Base-by-base conservation (phyloP, 2,797 vertebrate species). In the Arrhamphus sclerolepis region DNA sequence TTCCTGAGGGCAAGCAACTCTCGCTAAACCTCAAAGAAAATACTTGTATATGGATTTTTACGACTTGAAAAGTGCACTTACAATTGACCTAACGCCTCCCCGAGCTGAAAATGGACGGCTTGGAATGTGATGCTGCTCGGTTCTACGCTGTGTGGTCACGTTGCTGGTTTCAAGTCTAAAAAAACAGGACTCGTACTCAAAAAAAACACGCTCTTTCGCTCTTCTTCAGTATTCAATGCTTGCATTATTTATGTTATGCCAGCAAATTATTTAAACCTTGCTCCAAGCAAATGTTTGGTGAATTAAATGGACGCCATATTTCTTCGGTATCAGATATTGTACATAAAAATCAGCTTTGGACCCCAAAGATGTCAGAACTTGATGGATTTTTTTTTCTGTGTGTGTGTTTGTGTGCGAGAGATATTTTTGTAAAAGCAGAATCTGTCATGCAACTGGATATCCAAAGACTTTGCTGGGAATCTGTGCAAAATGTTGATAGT, bases 31-130 rank as follows among this genome's bases (percentile, higher is more conserved):
- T 60, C 56, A 44, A 81, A 84, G 69, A 87, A 83, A 91, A 89
- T 55, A 82, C 66, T 77, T 66, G 44, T 59, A 52, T 82, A 68
- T 77, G 62, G 56, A 78, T 75, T 90, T 91, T 92, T 86, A 90
- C 61, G 75, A 86, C 79, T 84, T 84, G 82, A 86, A 85, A 92
- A 89, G 72, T 89, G 76, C 72, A 80, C 55, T 69, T 79, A 82
- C 52, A 83, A 82, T 85, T 89, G 85, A 86, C 83, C 86, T 69
- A 60, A 61, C 44, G n/a, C 67, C 77, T 65, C n/a, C 71, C 70
- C 68, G 87, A 78, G 82, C 82, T 51, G 21, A 39, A 26, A 64
- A 44, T 56, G 42, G 63, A 62, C 18, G 18, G 74, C 65, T 57
- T 62, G 18, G 63, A 73, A 62, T 42, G 26, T n/a, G 11, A 18